phyloP scores from a whole-genome alignment of 2,888 invertebrate species.

The Odontocolon sp. region DNA sequence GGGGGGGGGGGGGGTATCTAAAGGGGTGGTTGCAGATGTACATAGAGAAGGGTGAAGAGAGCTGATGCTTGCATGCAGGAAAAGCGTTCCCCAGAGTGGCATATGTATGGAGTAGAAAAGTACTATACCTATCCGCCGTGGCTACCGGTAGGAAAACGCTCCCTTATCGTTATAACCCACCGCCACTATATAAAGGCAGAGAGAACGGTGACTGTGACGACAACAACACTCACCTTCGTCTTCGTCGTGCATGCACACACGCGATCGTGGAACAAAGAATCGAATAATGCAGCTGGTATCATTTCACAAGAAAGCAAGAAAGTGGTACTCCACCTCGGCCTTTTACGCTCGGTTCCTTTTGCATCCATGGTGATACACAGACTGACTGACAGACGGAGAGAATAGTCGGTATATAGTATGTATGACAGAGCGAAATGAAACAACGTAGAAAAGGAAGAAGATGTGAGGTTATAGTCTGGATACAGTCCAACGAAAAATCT shows the following conservation, averaged over 20 bases:
- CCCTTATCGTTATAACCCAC: constrained; percentile 36
- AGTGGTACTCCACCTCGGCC: constrained; percentile 2
- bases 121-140: not conserved
- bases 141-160: constrained; percentile 21
- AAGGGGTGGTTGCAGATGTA: constrained; percentile 21
- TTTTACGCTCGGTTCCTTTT: not conserved
- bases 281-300: constrained; percentile 55
- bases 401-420: no score
- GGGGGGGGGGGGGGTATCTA: constrained; percentile 6
- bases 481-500: constrained; percentile 20
- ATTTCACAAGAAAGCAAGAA: constrained; percentile 49
- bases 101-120: not conserved
- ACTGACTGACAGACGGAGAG: not conserved
- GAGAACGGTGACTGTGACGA: no score
- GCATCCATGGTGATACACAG: not conserved
- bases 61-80: constrained; percentile 7
- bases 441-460: not conserved
- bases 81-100: constrained; percentile 41
- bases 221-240: constrained; percentile 1
- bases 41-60: constrained; percentile 12
- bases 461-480: constrained; percentile 39
- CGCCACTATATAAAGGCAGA: not conserved
- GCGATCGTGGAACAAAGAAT: constrained; percentile 59
- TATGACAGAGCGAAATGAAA: no score
- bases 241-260: constrained; percentile 44